phyloP scores from a whole-genome alignment of 2,113 vertebrate species.

The Numida meleagris region DNA sequence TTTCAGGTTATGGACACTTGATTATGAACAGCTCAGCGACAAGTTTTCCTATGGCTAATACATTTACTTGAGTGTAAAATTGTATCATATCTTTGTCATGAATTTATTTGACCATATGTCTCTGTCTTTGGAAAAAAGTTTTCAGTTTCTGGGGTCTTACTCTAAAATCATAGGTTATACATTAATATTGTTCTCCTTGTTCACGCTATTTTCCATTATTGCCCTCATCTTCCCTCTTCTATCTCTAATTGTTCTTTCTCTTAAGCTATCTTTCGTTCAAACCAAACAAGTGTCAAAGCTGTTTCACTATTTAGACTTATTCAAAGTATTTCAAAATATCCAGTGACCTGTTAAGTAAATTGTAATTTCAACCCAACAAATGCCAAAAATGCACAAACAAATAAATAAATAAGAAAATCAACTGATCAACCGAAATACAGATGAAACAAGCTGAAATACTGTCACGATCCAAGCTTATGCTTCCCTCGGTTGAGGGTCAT shows the following conservation, averaged over 20 bases:
- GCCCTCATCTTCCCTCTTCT: not conserved
- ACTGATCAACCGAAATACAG: fast-evolving
- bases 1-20: not conserved
- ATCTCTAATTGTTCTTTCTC: not conserved
- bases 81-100: not conserved
- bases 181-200: not conserved
- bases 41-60: not conserved
- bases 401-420: not conserved
- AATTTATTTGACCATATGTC: not conserved
- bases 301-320: not conserved
- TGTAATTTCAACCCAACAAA: not conserved
- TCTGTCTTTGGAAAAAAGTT: not conserved
- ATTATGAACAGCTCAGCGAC: not conserved
- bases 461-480: not conserved
- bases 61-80: not conserved
- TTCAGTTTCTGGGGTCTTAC: not conserved
- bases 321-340: not conserved
- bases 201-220: not conserved
- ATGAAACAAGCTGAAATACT: not conserved
- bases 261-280: not conserved
- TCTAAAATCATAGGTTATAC: not conserved
- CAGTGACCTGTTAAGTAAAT: not conserved
- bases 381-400: not conserved
- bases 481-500: not conserved
- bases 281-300: not conserved